phyloP scores from a whole-genome alignment of 2,888 invertebrate genomes.

The Pollenia amentaria region DNA sequence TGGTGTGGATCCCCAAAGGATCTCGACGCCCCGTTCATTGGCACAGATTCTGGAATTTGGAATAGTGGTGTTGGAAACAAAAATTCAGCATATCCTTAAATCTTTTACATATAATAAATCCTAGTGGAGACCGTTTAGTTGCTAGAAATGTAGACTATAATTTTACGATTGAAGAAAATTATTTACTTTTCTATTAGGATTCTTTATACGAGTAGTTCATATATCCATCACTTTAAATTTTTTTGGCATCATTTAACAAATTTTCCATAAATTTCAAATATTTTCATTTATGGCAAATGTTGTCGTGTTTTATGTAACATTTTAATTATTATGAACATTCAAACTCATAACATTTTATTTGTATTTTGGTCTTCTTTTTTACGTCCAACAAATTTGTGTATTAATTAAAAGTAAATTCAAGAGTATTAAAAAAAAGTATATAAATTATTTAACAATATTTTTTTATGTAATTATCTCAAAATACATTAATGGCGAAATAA shows the following conservation, averaged over 20 bases:
- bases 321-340: neutral
- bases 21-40: no score
- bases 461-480: conserved; percentile 17
- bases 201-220: no score
- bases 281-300: neutral
- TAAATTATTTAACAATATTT: conserved; percentile 30
- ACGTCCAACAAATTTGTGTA: neutral
- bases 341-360: conserved; percentile 19
- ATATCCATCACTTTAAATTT: neutral
- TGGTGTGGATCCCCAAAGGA: no score
- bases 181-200: no score
- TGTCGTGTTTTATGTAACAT: neutral
- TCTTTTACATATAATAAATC: no score
- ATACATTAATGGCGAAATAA: conserved; percentile 4
- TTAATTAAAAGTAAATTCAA: conserved; percentile 39
- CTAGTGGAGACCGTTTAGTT: no score
- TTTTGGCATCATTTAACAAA: conserved; percentile 7
- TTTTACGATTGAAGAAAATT: no score
- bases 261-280: neutral
- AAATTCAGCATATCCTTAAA: no score
- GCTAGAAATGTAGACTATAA: no score
- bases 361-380: neutral
- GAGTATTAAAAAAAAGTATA: neutral
- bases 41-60: no score
- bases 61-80: no score